Base-by-base conservation (phyloP, 2,888 invertebrate genomes). In the Melinopterus prodromus region DNA sequence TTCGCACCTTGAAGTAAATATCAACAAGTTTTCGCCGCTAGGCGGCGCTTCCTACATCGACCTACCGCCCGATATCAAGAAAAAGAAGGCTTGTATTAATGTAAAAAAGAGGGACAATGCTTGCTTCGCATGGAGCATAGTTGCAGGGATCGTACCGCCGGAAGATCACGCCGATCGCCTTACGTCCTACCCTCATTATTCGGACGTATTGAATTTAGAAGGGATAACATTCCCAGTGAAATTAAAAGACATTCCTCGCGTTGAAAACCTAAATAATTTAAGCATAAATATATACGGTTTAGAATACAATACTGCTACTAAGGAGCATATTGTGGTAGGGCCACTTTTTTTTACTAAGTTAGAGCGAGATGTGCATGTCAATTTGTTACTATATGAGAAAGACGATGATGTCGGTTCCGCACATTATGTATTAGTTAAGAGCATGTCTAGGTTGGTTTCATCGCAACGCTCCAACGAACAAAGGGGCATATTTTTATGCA, bases 271-370 rank as follows among this genome's bases (percentile, higher is more conserved):
- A 15, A 72, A 72, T 72, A 16, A 72, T 15, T 72, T 72, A 9
- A 72, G 72, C 72, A 16, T 72, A 5, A 72, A 72, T 16, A 36
- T 72, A 16, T 72, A 72, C 16, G 72, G 72, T 9, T 72, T 72
- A 36, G 72, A 26, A 9, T 72, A 16, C 36, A 72, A 72, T 16
- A 4, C 15, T 5, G 16, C n/a, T 14, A 16, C 15, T n/a, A 72
- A 72, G 36, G 16, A 72, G 14, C 6, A 72, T 16, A 36, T 16
- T n/a, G 72, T 72, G 15, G 16, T 72, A 72, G 72, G 16, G 6
- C 16, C 15, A 72, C 4, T 72, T 72, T 72, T 16, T 72, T 72
- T 53, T 53, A 53, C 53, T 9, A 53, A 53, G 12, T 53, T 12
- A 53, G 12, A 12, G 12, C 53, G 12, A 53, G 9, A 12, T 12